Conservation (phyloP, 2,797 vertebrate species). For the Coreius guichenoti region DNA sequence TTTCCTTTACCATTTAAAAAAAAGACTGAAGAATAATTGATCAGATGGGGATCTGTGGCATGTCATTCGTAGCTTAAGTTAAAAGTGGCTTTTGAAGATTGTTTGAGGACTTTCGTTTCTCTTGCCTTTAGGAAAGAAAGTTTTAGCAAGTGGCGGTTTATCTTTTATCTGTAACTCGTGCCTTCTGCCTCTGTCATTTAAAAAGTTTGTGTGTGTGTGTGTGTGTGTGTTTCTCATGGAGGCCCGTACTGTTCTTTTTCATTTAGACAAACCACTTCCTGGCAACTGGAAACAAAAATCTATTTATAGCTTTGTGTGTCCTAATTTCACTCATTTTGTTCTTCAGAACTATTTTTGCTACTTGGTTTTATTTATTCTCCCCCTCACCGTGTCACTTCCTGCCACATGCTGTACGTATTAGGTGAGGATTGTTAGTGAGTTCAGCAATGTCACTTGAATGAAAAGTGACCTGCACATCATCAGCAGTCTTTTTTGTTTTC, state of each 20-base stretch:
- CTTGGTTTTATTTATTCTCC: conserved; percentile 62
- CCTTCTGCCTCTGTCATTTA: conserved; percentile 2
- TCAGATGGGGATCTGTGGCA: neutral
- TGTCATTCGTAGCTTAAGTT: neutral
- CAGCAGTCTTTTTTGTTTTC: conserved; percentile 10
- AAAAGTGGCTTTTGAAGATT: conserved; percentile 15
- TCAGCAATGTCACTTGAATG: neutral
- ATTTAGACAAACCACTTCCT: conserved; percentile 69
- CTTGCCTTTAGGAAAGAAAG: conserved; percentile 1
- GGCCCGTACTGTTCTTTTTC: conserved; percentile 74
- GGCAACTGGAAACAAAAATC: conserved; percentile 69
- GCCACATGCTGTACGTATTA: conserved; percentile 59
- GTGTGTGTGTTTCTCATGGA: conserved; percentile 57
- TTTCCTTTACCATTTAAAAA: conserved; percentile 7
- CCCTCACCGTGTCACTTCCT: conserved; percentile 74
- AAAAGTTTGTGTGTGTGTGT: conserved; percentile 6
- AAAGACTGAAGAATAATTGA: neutral
- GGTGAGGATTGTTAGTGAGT: conserved; percentile 54
- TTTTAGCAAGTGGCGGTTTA: neutral
- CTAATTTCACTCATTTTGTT: conserved; percentile 71
- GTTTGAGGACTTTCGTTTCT: neutral
- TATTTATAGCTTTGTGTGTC: conserved; percentile 77
- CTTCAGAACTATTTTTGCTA: conserved; percentile 65
- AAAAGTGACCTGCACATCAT: conserved; percentile 1
- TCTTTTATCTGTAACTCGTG: neutral